These are phyloP conservation scores for Sisyra nigra DNA, from an alignment of 2,888 invertebrate species.

Conservation along the genomic window DNA sequence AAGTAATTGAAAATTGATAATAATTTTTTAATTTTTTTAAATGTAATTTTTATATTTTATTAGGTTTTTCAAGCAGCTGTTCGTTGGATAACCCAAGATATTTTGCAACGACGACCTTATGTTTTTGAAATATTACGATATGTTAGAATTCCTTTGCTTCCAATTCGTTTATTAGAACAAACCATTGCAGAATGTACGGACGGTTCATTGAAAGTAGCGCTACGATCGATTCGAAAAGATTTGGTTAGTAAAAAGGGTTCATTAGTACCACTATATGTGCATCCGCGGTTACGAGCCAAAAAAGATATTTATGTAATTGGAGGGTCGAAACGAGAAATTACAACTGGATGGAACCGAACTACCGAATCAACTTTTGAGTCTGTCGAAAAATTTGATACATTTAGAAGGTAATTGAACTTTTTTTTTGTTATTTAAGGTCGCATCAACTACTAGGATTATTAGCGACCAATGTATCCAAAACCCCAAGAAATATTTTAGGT, in stretches of 20 bases:
- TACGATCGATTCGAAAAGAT: constrained; percentile 65
- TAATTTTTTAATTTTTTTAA: no score
- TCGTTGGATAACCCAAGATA: constrained; percentile 74
- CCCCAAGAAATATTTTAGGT: no score
- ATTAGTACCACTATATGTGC: constrained; percentile 55
- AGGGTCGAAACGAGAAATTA: constrained; percentile 67
- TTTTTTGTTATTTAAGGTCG: no score
- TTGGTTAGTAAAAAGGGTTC: constrained; percentile 60
- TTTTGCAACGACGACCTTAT: constrained; percentile 56
- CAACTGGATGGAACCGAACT: constrained; percentile 52
- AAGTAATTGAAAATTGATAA: constrained; percentile 47
- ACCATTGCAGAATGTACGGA: constrained; percentile 64
- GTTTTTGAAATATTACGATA: constrained; percentile 74
- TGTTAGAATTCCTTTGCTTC: constrained; percentile 69
- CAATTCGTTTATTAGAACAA: constrained; percentile 60
- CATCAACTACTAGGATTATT: no score
- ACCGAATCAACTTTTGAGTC: constrained; percentile 70
- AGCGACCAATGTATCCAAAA: no score
- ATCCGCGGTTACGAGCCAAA: constrained; percentile 70
- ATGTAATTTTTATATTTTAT: constrained; percentile 5
- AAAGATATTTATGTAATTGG: constrained; percentile 80
- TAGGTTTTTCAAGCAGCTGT: constrained; percentile 73
- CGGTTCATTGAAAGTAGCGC: constrained; percentile 62
- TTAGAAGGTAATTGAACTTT: constrained; percentile 35
- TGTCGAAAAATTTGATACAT: constrained; percentile 70